phyloP scores from a whole-genome alignment of 2,113 vertebrate genomes.

The Otus sunia region DNA sequence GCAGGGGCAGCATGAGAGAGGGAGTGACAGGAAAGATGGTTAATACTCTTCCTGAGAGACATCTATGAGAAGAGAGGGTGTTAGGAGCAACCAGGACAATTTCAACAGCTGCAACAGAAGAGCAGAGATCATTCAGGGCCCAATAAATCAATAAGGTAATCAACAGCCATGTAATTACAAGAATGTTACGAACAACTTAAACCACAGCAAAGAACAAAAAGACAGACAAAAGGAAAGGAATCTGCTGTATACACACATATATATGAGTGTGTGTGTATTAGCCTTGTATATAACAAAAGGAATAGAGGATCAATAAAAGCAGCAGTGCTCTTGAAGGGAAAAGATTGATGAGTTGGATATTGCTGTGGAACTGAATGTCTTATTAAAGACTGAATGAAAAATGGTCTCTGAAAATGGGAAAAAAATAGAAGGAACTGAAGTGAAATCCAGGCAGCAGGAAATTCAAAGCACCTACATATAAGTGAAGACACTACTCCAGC shows the following conservation, averaged over 20 bases:
- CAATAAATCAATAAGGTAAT: neutral
- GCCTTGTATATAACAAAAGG: neutral
- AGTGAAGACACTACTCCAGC: neutral
- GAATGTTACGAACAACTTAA: neutral
- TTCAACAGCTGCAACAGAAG: neutral
- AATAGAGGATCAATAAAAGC: neutral
- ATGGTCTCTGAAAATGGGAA: neutral
- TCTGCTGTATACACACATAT: neutral
- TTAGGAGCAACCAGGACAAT: neutral
- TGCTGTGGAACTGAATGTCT: slow-evolving; percentile 27
- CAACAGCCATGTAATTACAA: neutral
- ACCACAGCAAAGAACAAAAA: neutral
- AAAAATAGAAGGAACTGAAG: neutral
- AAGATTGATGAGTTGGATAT: slow-evolving; percentile 43
- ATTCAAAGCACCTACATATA: neutral
- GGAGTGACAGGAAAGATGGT: neutral
- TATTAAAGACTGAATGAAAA: slow-evolving; percentile 40
- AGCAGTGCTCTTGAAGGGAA: neutral
- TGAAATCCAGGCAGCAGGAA: neutral
- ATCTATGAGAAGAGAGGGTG: neutral
- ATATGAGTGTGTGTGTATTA: neutral
- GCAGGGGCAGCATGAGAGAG: neutral
- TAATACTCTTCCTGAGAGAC: neutral
- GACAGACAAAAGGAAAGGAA: neutral
- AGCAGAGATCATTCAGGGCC: neutral